phyloP scores from a whole-genome alignment of 2,888 invertebrate genomes.

The Tanytarsus gracilentus region DNA sequence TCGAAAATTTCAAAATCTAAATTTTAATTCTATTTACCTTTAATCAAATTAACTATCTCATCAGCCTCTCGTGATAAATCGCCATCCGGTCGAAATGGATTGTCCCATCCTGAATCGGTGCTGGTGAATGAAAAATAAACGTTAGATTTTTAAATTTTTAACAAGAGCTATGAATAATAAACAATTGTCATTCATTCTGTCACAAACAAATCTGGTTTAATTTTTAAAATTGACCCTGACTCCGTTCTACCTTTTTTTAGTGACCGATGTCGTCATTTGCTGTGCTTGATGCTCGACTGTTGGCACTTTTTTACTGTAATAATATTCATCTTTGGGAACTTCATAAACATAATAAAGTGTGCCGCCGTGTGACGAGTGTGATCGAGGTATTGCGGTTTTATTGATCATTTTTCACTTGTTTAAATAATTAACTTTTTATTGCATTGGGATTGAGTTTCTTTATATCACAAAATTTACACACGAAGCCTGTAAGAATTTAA shows the following conservation, averaged over 20 bases:
- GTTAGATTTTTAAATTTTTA: slow-evolving; percentile 20
- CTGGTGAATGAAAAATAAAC: slow-evolving; percentile 47
- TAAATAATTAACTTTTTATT: neutral
- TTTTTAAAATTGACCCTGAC: neutral
- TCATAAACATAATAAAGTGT: slow-evolving; percentile 60
- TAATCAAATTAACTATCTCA: slow-evolving; percentile 90
- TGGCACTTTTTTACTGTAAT: slow-evolving; percentile 4
- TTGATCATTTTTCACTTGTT: slow-evolving; percentile 13
- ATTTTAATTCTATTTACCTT: slow-evolving; percentile 44
- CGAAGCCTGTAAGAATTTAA: too few relatives aligned
- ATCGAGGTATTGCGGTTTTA: slow-evolving; percentile 37
- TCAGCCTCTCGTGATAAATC: slow-evolving; percentile 91
- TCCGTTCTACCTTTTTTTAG: neutral
- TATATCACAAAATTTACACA: too few relatives aligned
- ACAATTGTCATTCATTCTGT: neutral
- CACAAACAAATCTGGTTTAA: neutral
- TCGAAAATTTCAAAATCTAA: neutral
- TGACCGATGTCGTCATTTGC: neutral
- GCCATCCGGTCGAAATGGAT: slow-evolving; percentile 94
- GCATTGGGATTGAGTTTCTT: neutral
- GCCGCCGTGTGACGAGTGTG: slow-evolving; percentile 52
- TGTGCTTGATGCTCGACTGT: too few relatives aligned
- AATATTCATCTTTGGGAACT: slow-evolving; percentile 43
- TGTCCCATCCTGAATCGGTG: slow-evolving; percentile 94
- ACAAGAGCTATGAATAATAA: neutral